phyloP scores from a whole-genome alignment of 2,888 invertebrate genomes.

The Smittia aterrima region DNA sequence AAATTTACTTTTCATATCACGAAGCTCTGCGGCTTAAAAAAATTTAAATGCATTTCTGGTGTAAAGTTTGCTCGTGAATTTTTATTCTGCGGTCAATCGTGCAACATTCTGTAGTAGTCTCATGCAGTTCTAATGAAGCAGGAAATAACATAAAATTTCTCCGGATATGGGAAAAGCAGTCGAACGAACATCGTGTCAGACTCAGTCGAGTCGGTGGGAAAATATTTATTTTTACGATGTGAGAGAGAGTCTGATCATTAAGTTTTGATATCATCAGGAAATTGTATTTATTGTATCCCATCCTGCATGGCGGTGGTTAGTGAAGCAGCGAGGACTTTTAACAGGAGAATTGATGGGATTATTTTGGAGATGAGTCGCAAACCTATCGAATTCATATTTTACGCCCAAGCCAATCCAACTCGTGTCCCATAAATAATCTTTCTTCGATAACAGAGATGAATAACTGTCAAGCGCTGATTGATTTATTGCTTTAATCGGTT shows the following conservation, averaged over 20 bases:
- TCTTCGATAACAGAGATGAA: slow-evolving; percentile 2
- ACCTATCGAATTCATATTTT: background rate
- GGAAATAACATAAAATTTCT: slow-evolving; percentile 19
- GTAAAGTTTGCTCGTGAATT: background rate
- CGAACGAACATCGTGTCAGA: background rate
- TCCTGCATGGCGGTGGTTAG: background rate
- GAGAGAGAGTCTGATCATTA: slow-evolving; percentile 15
- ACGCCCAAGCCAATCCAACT: slow-evolving; percentile 4
- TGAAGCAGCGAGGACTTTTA: background rate
- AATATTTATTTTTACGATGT: slow-evolving; percentile 7
- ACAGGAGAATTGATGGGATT: background rate
- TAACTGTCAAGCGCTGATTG: slow-evolving; percentile 16
- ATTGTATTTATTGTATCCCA: background rate
- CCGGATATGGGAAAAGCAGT: slow-evolving; percentile 7
- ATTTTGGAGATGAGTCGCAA: background rate
- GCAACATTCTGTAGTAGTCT: background rate
- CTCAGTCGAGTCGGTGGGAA: background rate
- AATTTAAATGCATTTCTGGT: background rate
- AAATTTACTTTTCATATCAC: slow-evolving; percentile 3
- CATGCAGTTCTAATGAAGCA: slow-evolving; percentile 1
- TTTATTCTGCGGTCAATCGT: background rate
- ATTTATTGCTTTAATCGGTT: slow-evolving; percentile 24
- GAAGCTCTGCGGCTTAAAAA: background rate
- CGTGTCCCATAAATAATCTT: slow-evolving; percentile 9
- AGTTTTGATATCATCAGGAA: slow-evolving; percentile 14